Conservation (phyloP, 37 sponge, comb jelly and placozoan species). For the Tethya wilhelma region DNA sequence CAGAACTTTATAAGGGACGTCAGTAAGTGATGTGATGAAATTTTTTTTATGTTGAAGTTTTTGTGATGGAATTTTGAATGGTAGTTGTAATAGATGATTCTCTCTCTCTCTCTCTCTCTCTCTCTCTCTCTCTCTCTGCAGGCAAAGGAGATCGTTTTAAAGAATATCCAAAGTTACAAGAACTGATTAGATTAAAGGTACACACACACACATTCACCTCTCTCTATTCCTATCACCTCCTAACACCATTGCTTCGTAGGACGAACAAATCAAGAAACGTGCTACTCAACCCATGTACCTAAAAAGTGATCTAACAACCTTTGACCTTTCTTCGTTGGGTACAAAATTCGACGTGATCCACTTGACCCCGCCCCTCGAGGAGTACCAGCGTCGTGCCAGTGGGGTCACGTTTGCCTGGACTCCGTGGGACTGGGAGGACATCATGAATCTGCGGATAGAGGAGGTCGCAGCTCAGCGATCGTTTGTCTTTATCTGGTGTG, state of each 20-base stretch:
- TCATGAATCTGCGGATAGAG: conserved; percentile 84
- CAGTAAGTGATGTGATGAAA: no score
- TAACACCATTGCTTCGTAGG: no score
- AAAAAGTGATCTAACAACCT: conserved; percentile 68
- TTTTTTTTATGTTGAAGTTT: no score
- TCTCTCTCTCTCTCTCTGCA: not conserved
- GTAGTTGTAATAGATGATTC: no score
- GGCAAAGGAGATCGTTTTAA: conserved; percentile 88
- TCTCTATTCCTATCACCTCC: no score
- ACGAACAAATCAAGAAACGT: conserved; percentile 58
- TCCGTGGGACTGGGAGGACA: conserved; percentile 93
- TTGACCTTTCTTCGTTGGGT: conserved; percentile 63
- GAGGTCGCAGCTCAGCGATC: conserved; percentile 78
- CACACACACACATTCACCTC: no score
- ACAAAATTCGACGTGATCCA: conserved; percentile 91
- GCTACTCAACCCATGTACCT: conserved; percentile 75
- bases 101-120: no score
- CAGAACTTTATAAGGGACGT: conserved; percentile 97
- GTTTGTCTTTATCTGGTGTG: conserved; percentile 96
- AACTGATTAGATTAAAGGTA: conserved; percentile 93
- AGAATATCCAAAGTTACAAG: conserved; percentile 96
- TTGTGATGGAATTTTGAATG: no score
- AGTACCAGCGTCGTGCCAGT: conserved; percentile 85
- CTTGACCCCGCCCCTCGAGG: conserved; percentile 94
- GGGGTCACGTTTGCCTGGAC: conserved; percentile 72